Evolutionary conservation across 2,113 vertebrate genomes (phyloP).

Genomic region (Australoheros scitulus): DNA sequence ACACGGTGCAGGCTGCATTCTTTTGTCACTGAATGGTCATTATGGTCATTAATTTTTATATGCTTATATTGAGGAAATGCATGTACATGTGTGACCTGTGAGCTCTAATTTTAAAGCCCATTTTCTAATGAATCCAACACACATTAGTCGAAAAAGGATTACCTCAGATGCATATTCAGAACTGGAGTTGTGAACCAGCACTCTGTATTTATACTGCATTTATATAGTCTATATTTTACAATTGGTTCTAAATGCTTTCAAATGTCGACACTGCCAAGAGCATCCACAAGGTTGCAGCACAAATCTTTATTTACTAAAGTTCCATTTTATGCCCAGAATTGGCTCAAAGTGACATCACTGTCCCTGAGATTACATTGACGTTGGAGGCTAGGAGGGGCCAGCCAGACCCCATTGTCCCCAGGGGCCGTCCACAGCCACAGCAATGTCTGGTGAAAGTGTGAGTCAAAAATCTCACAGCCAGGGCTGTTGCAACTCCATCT

Average conservation of each 20-base stretch:
- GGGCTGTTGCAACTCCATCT: constrained; percentile 70
- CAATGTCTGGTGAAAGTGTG: constrained; percentile 55
- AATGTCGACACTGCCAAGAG: background rate
- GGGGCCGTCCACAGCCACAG: constrained; percentile 33
- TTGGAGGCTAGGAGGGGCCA: constrained; percentile 21
- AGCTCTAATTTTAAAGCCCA: background rate
- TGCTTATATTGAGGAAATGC: background rate
- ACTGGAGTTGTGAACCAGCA: background rate
- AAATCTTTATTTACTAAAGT: background rate
- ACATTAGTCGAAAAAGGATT: background rate
- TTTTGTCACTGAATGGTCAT: constrained; percentile 4
- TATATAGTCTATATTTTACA: background rate
- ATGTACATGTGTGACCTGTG: background rate
- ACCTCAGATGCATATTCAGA: background rate
- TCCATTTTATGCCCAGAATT: background rate
- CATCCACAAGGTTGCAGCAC: background rate
- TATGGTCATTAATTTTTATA: constrained; percentile 25
- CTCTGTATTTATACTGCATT: background rate
- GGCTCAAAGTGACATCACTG: constrained; percentile 34
- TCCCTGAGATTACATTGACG: constrained; percentile 26
- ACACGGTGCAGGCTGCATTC: constrained; percentile 31
- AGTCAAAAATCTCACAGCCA: constrained; percentile 60
- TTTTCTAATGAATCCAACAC: background rate
- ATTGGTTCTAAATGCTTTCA: background rate
- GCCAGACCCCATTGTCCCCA: constrained; percentile 1